Conservation (phyloP, 2,797 vertebrate species). For the Rhinogobio ventralis region DNA sequence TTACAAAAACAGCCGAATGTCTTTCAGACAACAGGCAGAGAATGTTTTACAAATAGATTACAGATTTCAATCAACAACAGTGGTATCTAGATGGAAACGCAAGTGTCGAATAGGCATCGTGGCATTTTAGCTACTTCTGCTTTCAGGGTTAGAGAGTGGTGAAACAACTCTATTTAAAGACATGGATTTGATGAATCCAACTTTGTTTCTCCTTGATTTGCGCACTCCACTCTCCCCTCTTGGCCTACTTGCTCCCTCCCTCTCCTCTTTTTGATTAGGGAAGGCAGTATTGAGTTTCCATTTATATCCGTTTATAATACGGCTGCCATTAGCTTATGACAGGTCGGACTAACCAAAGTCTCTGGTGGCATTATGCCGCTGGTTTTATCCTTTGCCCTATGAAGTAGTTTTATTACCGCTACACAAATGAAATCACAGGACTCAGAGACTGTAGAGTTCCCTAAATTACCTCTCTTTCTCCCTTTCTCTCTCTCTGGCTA, state of each 20-base stretch:
- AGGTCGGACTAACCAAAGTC: conserved; percentile 42
- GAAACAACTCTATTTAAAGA: conserved; percentile 40
- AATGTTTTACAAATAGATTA: background rate
- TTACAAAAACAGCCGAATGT: background rate
- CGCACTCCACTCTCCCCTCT: conserved; percentile 36
- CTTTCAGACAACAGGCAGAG: background rate
- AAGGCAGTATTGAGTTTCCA: conserved; percentile 52
- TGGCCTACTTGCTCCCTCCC: conserved; percentile 51
- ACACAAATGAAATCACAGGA: conserved; percentile 44
- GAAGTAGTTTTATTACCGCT: conserved; percentile 48
- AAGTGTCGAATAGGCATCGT: background rate
- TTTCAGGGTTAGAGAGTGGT: background rate
- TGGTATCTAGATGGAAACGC: background rate
- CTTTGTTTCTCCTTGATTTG: conserved; percentile 61
- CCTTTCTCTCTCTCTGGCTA: background rate
- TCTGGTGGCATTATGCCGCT: conserved; percentile 43
- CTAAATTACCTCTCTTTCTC: background rate
- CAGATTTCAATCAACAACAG: background rate
- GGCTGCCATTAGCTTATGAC: conserved; percentile 52
- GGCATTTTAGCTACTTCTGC: background rate
- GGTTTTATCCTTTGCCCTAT: conserved; percentile 50
- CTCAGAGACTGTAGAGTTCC: conserved; percentile 23
- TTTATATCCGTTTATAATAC: conserved; percentile 52
- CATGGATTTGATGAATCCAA: conserved; percentile 14
- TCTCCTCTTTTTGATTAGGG: conserved; percentile 45